These are phyloP conservation scores for Trichoplusia ni DNA, from an alignment of 1,140 invertebrate species.

Conservation along the genomic window DNA sequence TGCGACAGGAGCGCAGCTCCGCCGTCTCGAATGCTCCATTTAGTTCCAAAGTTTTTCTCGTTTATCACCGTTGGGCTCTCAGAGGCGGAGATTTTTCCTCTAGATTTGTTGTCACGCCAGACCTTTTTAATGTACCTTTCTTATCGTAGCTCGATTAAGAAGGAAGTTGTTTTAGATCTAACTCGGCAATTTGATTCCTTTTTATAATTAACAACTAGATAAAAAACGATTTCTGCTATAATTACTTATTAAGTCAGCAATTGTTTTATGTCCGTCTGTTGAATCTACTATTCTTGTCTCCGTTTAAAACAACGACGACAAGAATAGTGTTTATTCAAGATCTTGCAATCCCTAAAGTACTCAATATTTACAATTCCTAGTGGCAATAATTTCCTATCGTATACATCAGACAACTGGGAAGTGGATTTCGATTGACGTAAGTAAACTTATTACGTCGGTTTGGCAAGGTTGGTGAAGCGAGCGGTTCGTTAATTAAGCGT, in stretches of 20 bases:
- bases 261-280: too few species aligned
- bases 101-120: conserved; percentile 83
- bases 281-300: too few species aligned
- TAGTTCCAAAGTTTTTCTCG: conserved; percentile 82
- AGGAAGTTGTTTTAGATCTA: conserved; percentile 69
- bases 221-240: background rate
- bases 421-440: background rate
- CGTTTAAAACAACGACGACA: too few species aligned
- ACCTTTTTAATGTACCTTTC: conserved; percentile 82
- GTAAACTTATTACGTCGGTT: conserved; percentile 24
- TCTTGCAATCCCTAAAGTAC: too few species aligned
- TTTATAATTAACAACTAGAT: conserved; percentile 30
- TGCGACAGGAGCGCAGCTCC: conserved; percentile 74
- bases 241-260: background rate
- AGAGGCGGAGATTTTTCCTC: conserved; percentile 81
- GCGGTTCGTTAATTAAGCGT: conserved; percentile 53
- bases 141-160: conserved; percentile 77
- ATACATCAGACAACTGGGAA: background rate
- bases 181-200: conserved; percentile 38
- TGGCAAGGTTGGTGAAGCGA: conserved; percentile 40
- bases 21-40: conserved; percentile 81
- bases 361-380: too few species aligned
- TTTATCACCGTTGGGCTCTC: conserved; percentile 81
- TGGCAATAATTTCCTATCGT: too few species aligned
- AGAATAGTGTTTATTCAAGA: too few species aligned